Evolutionary conservation across 2,888 invertebrate genomes (phyloP).

Genomic region (Tethea ocularis): DNA sequence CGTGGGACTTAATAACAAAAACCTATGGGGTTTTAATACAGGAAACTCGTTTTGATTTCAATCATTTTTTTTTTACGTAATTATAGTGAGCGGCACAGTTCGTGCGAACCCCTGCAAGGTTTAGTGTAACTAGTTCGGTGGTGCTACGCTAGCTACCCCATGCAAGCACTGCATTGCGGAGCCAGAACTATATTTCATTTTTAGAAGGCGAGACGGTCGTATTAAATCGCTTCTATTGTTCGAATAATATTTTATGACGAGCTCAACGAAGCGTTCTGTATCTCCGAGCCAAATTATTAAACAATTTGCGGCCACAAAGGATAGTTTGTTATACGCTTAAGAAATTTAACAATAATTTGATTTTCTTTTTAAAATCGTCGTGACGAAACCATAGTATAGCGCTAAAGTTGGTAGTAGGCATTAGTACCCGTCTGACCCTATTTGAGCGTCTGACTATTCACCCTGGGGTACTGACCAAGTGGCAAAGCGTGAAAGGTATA

Average conservation of each 20-base stretch:
- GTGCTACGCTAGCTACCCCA: constrained; percentile 66
- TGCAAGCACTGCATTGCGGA: constrained; percentile 80
- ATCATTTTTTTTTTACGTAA: not conserved
- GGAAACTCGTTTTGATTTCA: not conserved
- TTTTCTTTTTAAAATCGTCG: too few relatives aligned
- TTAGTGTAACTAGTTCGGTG: constrained; percentile 31
- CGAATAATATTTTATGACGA: constrained; percentile 63
- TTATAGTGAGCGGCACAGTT: not conserved
- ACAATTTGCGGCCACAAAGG: constrained; percentile 16
- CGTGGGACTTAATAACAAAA: too few relatives aligned
- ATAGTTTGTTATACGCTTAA: not conserved
- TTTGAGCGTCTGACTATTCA: too few relatives aligned
- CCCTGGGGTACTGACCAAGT: too few relatives aligned
- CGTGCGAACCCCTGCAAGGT: constrained; percentile 18
- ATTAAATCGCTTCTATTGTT: constrained; percentile 68
- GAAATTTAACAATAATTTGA: not conserved
- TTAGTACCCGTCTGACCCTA: too few relatives aligned
- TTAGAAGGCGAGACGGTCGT: constrained; percentile 71
- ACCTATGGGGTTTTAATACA: too few relatives aligned
- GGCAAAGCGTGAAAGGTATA: too few relatives aligned
- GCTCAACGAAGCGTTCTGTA: constrained; percentile 65
- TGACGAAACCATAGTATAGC: too few relatives aligned
- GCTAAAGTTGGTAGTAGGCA: too few relatives aligned
- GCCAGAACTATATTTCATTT: constrained; percentile 76
- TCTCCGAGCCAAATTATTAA: constrained; percentile 39